A percentile compares a stretch with the other conserved stretches of the same genome.
Evolutionary conservation across 2,888 invertebrate species (phyloP).

Genomic region (Parnassius orleans): DNA sequence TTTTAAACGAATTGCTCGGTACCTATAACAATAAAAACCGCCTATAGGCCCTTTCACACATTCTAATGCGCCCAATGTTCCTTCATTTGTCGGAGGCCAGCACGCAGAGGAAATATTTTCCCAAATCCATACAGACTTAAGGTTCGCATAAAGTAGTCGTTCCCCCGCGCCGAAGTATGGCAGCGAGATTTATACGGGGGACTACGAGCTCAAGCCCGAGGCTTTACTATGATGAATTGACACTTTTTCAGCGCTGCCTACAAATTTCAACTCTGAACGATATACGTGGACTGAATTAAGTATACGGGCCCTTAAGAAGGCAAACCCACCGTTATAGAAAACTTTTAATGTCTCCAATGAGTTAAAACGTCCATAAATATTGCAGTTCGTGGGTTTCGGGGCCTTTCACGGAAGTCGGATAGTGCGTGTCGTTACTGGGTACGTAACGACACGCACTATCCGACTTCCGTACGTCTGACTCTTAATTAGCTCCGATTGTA

Average conservation of each 20-base stretch:
- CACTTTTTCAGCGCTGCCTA: conserved; percentile 77
- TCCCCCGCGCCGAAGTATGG: conserved; percentile 79
- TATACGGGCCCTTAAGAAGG: conserved; percentile 51
- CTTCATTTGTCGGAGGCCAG: conserved; percentile 78
- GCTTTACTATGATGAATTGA: conserved; percentile 80
- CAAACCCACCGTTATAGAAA: conserved; percentile 66
- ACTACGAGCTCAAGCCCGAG: conserved; percentile 74
- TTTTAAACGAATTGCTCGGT: conserved; percentile 80
- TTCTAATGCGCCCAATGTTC: conserved; percentile 77
- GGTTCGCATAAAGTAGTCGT: conserved; percentile 81
- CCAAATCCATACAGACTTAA: conserved; percentile 82
- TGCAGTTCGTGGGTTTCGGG: conserved; percentile 67
- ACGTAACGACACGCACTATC: too few species aligned
- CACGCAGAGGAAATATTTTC: conserved; percentile 80
- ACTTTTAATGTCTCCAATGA: conserved; percentile 79
- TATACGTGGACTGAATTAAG: conserved; percentile 77
- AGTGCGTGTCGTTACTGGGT: conserved; percentile 40
- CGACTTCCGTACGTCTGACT: conserved; percentile 5
- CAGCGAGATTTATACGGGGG: conserved; percentile 80
- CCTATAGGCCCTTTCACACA: conserved; percentile 77
- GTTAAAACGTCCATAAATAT: conserved; percentile 67
- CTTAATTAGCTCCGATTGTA: background rate
- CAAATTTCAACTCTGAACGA: conserved; percentile 73
- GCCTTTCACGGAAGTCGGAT: conserved; percentile 56
- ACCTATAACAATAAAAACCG: conserved; percentile 73